Evolutionary conservation across 2,797 vertebrate genomes (phyloP).

Genomic region (Rachycentron canadum): DNA sequence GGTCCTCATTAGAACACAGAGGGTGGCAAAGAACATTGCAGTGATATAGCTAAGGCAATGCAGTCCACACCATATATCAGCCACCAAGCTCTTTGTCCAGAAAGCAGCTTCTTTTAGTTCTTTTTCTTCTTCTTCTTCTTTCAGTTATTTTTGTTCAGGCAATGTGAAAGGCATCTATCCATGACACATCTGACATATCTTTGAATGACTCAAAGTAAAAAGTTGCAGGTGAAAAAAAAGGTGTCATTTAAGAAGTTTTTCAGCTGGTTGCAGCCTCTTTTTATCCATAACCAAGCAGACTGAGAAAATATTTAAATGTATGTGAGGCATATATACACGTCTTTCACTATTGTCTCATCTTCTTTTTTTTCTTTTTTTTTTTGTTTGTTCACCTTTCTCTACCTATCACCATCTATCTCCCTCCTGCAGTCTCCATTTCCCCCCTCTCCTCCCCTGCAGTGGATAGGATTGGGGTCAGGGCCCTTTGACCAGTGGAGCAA

Average conservation of each 20-base stretch:
- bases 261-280: slow-evolving; percentile 4
- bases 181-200: slow-evolving; percentile 11
- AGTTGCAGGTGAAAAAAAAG: neutral
- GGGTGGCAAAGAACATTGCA: slow-evolving; percentile 62
- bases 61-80: slow-evolving; percentile 4
- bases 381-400: slow-evolving; percentile 24
- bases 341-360: slow-evolving; percentile 22
- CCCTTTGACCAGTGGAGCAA: slow-evolving; percentile 83
- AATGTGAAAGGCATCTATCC: neutral
- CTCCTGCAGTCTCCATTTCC: slow-evolving; percentile 60
- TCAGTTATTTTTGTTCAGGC: too few relatives aligned
- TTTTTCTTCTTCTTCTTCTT: too few relatives aligned
- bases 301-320: slow-evolving; percentile 2
- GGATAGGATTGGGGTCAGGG: slow-evolving; percentile 84
- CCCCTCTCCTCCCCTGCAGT: slow-evolving; percentile 76
- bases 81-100: slow-evolving; percentile 1
- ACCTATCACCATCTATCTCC: slow-evolving; percentile 53
- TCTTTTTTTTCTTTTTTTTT: slow-evolving; percentile 14
- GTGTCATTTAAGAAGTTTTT: slow-evolving; percentile 1
- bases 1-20: slow-evolving; percentile 69
- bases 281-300: slow-evolving; percentile 16
- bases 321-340: slow-evolving; percentile 9
- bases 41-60: slow-evolving; percentile 20
- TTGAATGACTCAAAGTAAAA: too few relatives aligned
- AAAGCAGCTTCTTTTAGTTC: neutral